A percentile compares a stretch with the other conserved stretches of the same genome.
Conservation (phyloP, 2,797 vertebrate species). For the Diplodus sargus region DNA sequence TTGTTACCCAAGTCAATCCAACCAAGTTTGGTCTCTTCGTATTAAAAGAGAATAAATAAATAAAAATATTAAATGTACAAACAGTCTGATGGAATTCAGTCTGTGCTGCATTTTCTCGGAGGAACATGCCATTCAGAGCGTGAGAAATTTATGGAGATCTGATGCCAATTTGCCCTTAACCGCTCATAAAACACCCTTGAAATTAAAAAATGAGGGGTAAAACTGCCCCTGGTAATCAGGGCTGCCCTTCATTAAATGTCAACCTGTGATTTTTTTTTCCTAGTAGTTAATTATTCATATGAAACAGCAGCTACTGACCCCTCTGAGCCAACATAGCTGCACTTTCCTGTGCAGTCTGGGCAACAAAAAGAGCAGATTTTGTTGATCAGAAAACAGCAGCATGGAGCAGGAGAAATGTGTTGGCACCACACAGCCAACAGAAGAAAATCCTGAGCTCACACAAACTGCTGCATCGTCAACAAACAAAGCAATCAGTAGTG, state of each 20-base stretch:
- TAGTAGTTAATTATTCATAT: conserved; percentile 27
- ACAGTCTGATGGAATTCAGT: not conserved
- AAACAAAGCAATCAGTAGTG: not conserved
- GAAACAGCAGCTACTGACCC: conserved; percentile 17
- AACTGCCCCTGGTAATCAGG: conserved; percentile 17
- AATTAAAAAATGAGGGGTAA: conserved; percentile 21
- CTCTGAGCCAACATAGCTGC: conserved; percentile 13
- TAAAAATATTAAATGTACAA: conserved; percentile 1
- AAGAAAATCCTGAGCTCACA: conserved; percentile 23
- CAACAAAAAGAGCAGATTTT: conserved; percentile 15
- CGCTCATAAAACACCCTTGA: conserved; percentile 37
- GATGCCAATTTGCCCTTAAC: conserved; percentile 10
- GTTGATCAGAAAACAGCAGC: conserved; percentile 19
- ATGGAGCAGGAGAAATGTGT: conserved; percentile 1
- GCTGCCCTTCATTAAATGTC: conserved; percentile 53
- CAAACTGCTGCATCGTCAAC: not conserved
- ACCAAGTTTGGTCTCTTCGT: not conserved
- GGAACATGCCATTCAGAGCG: conserved; percentile 5
- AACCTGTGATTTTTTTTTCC: conserved; percentile 11
- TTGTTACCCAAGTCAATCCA: not conserved
- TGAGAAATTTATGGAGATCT: conserved; percentile 16
- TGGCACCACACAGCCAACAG: conserved; percentile 13
- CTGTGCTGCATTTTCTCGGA: conserved; percentile 4
- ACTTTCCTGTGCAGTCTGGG: not conserved
- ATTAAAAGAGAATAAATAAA: not conserved